Evolutionary conservation across 1,140 invertebrate species (phyloP).

Genomic region (Ephestia elutella): DNA sequence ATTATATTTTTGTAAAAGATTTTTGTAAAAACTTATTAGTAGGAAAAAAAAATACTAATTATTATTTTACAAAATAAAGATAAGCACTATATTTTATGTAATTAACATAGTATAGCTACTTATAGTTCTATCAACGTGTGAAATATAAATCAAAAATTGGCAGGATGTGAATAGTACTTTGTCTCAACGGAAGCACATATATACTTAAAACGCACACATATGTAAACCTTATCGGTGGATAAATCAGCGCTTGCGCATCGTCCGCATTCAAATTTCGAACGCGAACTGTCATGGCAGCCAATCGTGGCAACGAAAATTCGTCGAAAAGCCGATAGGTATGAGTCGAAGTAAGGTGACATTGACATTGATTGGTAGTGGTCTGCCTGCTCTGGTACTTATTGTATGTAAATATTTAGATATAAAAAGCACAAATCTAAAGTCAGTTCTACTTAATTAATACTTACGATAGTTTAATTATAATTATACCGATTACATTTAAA

Average conservation of each 20-base stretch:
- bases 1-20: too few relatives aligned
- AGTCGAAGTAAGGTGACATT: slow-evolving; percentile 43
- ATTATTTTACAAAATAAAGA: too few relatives aligned
- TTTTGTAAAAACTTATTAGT: too few relatives aligned
- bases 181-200: slow-evolving; percentile 51
- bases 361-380: slow-evolving; percentile 50
- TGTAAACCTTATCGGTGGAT: slow-evolving; percentile 52
- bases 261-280: slow-evolving; percentile 69
- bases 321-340: slow-evolving; percentile 30
- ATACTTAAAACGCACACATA: slow-evolving; percentile 20
- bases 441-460: not conserved
- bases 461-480: too few relatives aligned
- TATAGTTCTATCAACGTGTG: not conserved
- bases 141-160: slow-evolving; percentile 1
- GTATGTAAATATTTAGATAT: slow-evolving; percentile 9
- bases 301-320: slow-evolving; percentile 41
- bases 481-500: too few relatives aligned
- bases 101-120: not conserved
- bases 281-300: slow-evolving; percentile 58
- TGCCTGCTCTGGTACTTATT: slow-evolving; percentile 21
- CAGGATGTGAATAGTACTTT: slow-evolving; percentile 46
- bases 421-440: too few relatives aligned
- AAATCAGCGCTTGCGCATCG: slow-evolving; percentile 62
- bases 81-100: too few relatives aligned
- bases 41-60: too few relatives aligned